Evolutionary conservation across 35 echinoderm and acorn worm species (phyloP), one percentile per base, ranked within the genome.

Genomic region (Lytechinus variegatus): DNA sequence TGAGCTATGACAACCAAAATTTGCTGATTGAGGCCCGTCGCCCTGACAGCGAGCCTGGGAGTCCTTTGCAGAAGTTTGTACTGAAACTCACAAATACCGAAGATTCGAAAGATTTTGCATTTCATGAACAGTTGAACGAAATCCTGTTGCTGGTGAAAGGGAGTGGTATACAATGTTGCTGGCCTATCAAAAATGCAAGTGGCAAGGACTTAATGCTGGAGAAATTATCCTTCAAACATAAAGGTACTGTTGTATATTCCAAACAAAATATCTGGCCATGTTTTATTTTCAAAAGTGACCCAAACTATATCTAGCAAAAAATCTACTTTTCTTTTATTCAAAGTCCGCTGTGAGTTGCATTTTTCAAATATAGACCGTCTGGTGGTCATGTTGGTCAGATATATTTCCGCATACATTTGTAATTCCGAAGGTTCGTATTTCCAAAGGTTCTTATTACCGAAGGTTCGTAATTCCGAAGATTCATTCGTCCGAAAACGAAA

Each of bases 1-100:
- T 27, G 0, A 55, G 91, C 54, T 93, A 93, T 27, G 91, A 93
- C 91, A 93, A 93, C 53, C 91, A 93, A 54, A 93, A 93, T 16
- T 27, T 93, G 11, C 91, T 93, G 13, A 93, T 93, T 27, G 91
- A 93, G 53, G 91, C 91, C 11, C 91, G 54, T 27, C n/a, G 24
- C 9, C 91, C 91, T 7, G 28, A 51, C 28, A 28, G 52, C 27
- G 53, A 56, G 24, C 61, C 61, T 19, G 61, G 61, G 61, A 71
- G 61, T 5, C 61, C 0, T 24, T 27, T 27, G 54, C 53, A 93
- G 1, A 93, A 56, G 27, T 93, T 93, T 56, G 54, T 93, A 33
- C 56, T 93, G 91, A 93, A 93, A 93, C 53, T 93, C 3, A 93
- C 54, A 13, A 89, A 93, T n/a, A 56, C 91, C 5, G 11, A 93